Evolutionary conservation across 2,888 invertebrate species (phyloP).

Genomic region (Eupithecia subfuscata): DNA sequence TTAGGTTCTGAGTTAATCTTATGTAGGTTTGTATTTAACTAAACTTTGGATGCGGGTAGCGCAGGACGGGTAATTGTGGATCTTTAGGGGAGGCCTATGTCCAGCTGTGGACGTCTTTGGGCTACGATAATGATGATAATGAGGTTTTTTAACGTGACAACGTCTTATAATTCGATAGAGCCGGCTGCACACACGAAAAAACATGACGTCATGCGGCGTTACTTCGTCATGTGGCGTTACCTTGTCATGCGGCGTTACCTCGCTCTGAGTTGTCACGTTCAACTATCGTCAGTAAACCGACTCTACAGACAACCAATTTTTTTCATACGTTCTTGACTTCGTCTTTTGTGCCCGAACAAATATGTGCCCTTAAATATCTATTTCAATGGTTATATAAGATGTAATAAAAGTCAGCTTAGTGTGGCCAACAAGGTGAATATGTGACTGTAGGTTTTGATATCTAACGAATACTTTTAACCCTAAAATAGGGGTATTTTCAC

Average conservation of each 20-base stretch:
- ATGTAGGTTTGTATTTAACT: not conserved
- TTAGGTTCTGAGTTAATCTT: not conserved
- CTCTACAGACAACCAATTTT: too few relatives aligned
- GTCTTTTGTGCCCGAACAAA: not conserved
- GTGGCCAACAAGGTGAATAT: constrained; percentile 44
- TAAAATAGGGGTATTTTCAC: not conserved
- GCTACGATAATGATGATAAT: not conserved
- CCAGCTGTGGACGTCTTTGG: not conserved
- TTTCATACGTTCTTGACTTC: not conserved
- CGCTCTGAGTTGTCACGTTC: too few relatives aligned
- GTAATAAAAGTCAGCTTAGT: constrained; percentile 81
- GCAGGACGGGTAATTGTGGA: not conserved
- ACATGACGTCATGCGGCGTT: too few relatives aligned
- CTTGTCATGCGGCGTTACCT: too few relatives aligned
- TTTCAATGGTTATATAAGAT: constrained; percentile 65
- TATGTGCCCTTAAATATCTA: not conserved
- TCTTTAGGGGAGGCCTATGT: not conserved
- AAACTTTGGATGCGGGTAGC: not conserved
- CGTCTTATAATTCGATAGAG: too few relatives aligned
- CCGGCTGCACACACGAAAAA: too few relatives aligned
- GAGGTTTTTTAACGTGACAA: too few relatives aligned
- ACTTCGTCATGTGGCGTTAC: too few relatives aligned
- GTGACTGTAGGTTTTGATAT: not conserved
- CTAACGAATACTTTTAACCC: not conserved
- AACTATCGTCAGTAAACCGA: too few relatives aligned